These are phyloP conservation scores for Crocallis elinguaria DNA, from an alignment of 2,888 invertebrate species.

Conservation along the genomic window DNA sequence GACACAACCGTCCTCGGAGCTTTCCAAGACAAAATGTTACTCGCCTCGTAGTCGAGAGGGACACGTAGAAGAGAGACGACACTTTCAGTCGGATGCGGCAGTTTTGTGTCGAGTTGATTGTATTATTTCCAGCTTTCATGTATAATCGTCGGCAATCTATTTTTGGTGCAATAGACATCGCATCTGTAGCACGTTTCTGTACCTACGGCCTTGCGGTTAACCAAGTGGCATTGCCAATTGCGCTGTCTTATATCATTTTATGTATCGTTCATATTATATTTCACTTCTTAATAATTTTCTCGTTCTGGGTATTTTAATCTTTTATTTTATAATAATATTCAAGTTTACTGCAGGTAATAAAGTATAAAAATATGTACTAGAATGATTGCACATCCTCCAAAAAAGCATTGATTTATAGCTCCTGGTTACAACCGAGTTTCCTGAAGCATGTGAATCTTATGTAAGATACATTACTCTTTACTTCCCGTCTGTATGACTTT, in stretches of 20 bases:
- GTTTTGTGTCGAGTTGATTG: slow-evolving; percentile 34
- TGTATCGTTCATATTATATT: background rate
- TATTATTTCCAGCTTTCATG: slow-evolving; percentile 16
- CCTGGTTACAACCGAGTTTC: slow-evolving; percentile 15
- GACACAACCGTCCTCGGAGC: slow-evolving; percentile 65
- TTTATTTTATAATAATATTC: background rate
- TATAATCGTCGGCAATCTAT: slow-evolving; percentile 30
- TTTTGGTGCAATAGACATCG: slow-evolving; percentile 22
- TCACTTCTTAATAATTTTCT: background rate
- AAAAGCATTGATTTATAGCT: slow-evolving; percentile 19
- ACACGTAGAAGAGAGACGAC: slow-evolving; percentile 35
- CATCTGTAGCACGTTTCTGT: slow-evolving; percentile 20
- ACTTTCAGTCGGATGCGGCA: slow-evolving; percentile 49
- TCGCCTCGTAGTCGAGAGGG: slow-evolving; percentile 33
- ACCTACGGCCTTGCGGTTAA: slow-evolving; percentile 22
- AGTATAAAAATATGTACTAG: background rate
- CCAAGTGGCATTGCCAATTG: background rate
- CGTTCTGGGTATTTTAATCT: background rate
- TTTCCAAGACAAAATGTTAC: slow-evolving; percentile 65
- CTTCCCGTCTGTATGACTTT: slow-evolving; percentile 3
- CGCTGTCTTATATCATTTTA: background rate
- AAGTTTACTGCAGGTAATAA: slow-evolving; percentile 5
- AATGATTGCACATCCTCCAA: slow-evolving; percentile 13
- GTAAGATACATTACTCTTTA: slow-evolving; percentile 7
- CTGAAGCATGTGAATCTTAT: slow-evolving; percentile 13